Evolutionary conservation across 2,888 invertebrate species (phyloP), one percentile per base, ranked within the genome.

Genomic region (Nephrotoma flavescens): DNA sequence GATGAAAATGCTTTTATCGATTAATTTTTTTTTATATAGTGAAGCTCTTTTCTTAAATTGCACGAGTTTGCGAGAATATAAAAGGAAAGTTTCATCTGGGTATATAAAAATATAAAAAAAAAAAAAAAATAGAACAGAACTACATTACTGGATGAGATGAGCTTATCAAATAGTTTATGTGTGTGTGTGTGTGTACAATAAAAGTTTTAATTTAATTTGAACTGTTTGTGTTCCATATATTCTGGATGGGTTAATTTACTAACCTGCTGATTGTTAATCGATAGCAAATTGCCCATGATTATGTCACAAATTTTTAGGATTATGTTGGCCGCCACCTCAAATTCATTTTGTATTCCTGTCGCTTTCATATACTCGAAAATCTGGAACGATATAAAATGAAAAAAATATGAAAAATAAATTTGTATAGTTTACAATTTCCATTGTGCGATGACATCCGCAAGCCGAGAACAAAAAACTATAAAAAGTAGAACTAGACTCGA

Each of bases 241-340:
- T 31, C 31, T 31, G 31, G 31, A 31, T 31, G 31, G 31, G n/a
- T 12, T 47, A 47, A 12, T 47, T 47, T 47, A 84, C 42, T 91
- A 90, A 96, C 96, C 94, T 95, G 94, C 91, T 95, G 94, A 91
- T 94, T 95, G 87, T 96, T 93, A 88, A 96, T 93, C 11, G 96
- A 94, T 89, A 94, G 93, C 45, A 94, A 93, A 89, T 93, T 94
- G 89, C 93, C 93, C 88, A 96, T 91, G 86, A 96, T 92, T 88
- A 93, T 93, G 90, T 95, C 94, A 71, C 95, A 92, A 88, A 96
- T 94, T 87, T 93, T 92, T 89, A 93, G 92, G 88, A 94, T 92
- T 84, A 92, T 92, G 89, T 93, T 92, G 52, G 93, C 93, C 11
- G 94, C 92, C 89, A 93, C 92, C 89, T 92, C 91, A 88, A 93